Conservation (phyloP, 2,113 vertebrate genomes). For the Castor canadensis region DNA sequence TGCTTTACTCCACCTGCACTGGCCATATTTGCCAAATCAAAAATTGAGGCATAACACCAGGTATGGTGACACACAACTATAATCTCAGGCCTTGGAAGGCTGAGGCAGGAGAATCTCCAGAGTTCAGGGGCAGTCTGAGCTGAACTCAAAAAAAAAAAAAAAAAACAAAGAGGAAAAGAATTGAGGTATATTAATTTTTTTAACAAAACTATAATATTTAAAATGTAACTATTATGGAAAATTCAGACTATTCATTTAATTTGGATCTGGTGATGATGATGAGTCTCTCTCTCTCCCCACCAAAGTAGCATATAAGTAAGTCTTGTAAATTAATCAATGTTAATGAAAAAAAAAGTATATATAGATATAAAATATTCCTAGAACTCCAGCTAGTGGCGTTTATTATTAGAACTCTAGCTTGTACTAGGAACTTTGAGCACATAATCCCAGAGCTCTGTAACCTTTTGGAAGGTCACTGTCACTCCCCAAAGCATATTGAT, state of each 20-base stretch:
- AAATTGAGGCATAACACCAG: not conserved
- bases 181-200: too few relatives aligned
- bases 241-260: not conserved
- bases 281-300: constrained; percentile 1
- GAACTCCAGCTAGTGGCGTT: not conserved
- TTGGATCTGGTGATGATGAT: constrained; percentile 9
- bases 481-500: not conserved
- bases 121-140: too few relatives aligned
- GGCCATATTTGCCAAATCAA: constrained; percentile 20
- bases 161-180: too few relatives aligned
- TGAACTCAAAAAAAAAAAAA: too few relatives aligned
- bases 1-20: not conserved
- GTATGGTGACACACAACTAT: too few relatives aligned
- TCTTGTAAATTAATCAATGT: not conserved
- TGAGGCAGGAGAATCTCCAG: too few relatives aligned
- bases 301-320: constrained; percentile 28
- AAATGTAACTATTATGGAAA: constrained; percentile 26
- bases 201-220: constrained; percentile 27
- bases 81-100: too few relatives aligned
- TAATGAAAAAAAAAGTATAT: not conserved
- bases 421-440: not conserved
- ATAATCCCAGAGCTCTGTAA: not conserved
- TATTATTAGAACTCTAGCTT: not conserved
- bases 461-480: not conserved
- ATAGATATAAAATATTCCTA: constrained; percentile 29